Evolutionary conservation across 1,140 invertebrate species (phyloP), one percentile per base, ranked within the genome.

Genomic region (Archivesica marissinica): DNA sequence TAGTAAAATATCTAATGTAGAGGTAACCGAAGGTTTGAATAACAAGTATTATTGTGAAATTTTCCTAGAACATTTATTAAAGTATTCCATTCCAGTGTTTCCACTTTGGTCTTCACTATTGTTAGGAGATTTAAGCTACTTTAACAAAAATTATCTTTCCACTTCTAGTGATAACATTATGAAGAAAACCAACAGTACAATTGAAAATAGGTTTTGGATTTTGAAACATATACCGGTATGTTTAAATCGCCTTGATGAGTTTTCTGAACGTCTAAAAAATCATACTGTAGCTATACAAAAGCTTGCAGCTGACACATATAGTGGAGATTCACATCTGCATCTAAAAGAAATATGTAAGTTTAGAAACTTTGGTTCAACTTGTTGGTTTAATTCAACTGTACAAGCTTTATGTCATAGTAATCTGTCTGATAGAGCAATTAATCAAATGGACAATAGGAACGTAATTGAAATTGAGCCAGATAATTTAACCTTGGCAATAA

Each of bases 371-470:
- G 66, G 66, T 7, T 39, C 39, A 20, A 70, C 66, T 70, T 70
- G 66, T 70, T 70, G 66, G 66, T 70, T 70, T 39, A 70, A 70
- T 39, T 70, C 66, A 39, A 33, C 41, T 25, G 9, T 70, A 2
- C 20, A 70, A 70, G 33, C 56, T 9, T 59, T 11, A 9, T n/a
- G 7, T 59, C 9, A 59, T 59, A 17, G 13, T 11, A 28, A 59
- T 59, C 7, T 59, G 13, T 59, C 56, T 17, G 23, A 59, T n/a
- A 59, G 9, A 11, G 56, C 23, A 9, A 7, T 59, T 7, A 59
- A 25, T 59, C 7, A 59, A 59, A 59, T 9, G 9, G 25, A 59
- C 25, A 13, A 11, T 59, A n/a, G 7, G 13, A 59, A 7, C 7
- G 11, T 23, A n/a, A 70, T 44, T 39, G 4, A 70, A 3, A 28